Conservation (phyloP, 1,140 invertebrate species). For the Drosophila paulistorum region DNA sequence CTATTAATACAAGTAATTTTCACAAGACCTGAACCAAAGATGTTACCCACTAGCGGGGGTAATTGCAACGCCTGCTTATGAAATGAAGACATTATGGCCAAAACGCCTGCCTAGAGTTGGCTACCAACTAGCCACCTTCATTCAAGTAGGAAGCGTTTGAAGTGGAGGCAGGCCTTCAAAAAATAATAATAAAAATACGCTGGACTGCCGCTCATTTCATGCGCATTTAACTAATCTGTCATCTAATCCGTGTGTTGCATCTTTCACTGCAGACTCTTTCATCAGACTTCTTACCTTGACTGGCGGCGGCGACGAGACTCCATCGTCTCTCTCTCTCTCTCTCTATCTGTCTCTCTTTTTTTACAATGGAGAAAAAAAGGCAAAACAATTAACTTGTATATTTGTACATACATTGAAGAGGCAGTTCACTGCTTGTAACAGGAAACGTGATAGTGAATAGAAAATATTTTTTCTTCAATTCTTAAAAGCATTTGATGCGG, state of each 20-base stretch:
- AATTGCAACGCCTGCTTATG: constrained; percentile 64
- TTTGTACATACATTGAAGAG: constrained; percentile 42
- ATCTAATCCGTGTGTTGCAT: constrained; percentile 69
- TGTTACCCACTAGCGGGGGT: constrained; percentile 31
- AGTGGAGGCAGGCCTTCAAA: constrained; percentile 14
- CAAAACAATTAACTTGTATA: constrained; percentile 65
- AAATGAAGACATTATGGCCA: constrained; percentile 72
- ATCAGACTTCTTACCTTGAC: constrained; percentile 1
- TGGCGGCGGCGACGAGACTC: neutral
- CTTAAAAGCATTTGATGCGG: constrained; percentile 51
- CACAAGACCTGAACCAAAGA: constrained; percentile 41
- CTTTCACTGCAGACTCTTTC: constrained; percentile 37
- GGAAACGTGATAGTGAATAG: constrained; percentile 58
- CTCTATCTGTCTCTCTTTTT: no score
- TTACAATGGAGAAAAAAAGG: constrained; percentile 27
- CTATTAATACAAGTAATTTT: constrained; percentile 61
- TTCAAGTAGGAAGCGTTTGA: constrained; percentile 55
- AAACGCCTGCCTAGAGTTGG: constrained; percentile 39
- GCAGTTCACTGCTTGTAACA: constrained; percentile 14
- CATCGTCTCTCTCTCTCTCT: constrained; percentile 14
- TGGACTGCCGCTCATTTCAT: constrained; percentile 67
- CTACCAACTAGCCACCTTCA: neutral
- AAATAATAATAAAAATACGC: constrained; percentile 15
- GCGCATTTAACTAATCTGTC: constrained; percentile 79
- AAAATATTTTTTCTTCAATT: constrained; percentile 27